Evolutionary conservation across 2,113 vertebrate genomes (phyloP), one percentile per base, ranked within the genome.

Genomic region (Mus spicilegus): DNA sequence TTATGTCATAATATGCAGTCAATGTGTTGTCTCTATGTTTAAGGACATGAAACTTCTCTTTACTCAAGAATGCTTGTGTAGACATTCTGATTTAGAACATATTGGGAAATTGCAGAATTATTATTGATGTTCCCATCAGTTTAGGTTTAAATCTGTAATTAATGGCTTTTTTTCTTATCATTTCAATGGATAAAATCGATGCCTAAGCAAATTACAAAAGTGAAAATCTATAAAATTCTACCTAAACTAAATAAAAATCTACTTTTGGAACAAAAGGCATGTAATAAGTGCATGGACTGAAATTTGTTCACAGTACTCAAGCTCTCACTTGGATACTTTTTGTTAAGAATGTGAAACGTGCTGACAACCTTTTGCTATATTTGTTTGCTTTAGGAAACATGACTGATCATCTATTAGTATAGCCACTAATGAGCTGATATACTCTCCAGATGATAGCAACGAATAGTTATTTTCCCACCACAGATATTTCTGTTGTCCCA

Each of bases 111-210:
- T 81, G 56, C 96, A 95, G 96, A 98, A 96, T 96, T 97, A 97
- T 73, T 98, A 99, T 98, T 99, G 98, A 99, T 98, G 97, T 98
- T 98, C 58, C 94, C 95, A 98, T 98, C 96, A 97, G 70, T 98
- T 97, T 81, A 49, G 72, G 90, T 97, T 97, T 97, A 91, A 92
- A 67, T 46, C 97, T 97, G 96, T 98, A 98, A 98, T 98, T 98
- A 98, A 97, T 97, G 97, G 77, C 77, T 97, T 98, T 97, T 42
- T 98, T 98, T 98, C 97, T 93, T 97, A 97, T 94, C 92, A 88
- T 98, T 98, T 98, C 96, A 97, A 96, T 92, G 92, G 94, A 97
- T 80, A 92, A n/a, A 98, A 98, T 97, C 94, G 97, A 98, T 97
- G 98, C 98, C 96, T 97, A 87, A 98, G 96, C 96, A 98, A 98